Conservation (phyloP, 2,113 vertebrate species). For the Etheostoma cragini region DNA sequence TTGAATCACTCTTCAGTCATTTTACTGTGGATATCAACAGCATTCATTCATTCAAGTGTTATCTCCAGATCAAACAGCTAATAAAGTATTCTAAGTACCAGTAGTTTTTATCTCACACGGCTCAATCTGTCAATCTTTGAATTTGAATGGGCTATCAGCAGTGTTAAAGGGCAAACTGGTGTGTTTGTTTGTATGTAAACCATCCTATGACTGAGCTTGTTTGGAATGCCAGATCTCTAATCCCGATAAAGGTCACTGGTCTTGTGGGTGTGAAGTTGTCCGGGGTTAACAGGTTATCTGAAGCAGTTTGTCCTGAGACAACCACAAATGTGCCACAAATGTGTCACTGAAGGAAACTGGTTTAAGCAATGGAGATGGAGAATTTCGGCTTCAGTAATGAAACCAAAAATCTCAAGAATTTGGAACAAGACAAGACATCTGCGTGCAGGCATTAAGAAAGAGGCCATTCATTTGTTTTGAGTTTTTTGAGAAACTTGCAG, state of each 20-base stretch:
- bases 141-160: constrained; percentile 46
- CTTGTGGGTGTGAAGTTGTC: constrained; percentile 24
- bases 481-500: neutral
- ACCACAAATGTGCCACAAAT: constrained; percentile 27
- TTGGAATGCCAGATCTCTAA: constrained; percentile 71
- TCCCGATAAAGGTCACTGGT: constrained; percentile 46
- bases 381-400: constrained; percentile 14
- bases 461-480: neutral
- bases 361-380: constrained; percentile 11
- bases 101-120: constrained; percentile 17
- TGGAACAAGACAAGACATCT: constrained; percentile 4
- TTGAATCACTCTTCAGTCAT: too few relatives aligned
- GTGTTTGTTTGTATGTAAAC: constrained; percentile 55
- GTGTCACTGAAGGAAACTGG: constrained; percentile 21
- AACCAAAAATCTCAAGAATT: constrained; percentile 13
- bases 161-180: constrained; percentile 73
- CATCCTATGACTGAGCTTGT: constrained; percentile 42
- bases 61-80: constrained; percentile 18
- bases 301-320: constrained; percentile 24
- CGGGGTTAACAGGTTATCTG: constrained; percentile 52
- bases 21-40: too few relatives aligned
- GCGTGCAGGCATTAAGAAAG: neutral
- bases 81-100: neutral
- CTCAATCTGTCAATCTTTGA: constrained; percentile 52
- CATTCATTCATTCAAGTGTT: neutral